Percentiles rank a stretch among this genome's conserved stretches.
These are phyloP conservation scores for Drosophila dives DNA, from an alignment of 2,888 invertebrate species.

Conservation along the genomic window DNA sequence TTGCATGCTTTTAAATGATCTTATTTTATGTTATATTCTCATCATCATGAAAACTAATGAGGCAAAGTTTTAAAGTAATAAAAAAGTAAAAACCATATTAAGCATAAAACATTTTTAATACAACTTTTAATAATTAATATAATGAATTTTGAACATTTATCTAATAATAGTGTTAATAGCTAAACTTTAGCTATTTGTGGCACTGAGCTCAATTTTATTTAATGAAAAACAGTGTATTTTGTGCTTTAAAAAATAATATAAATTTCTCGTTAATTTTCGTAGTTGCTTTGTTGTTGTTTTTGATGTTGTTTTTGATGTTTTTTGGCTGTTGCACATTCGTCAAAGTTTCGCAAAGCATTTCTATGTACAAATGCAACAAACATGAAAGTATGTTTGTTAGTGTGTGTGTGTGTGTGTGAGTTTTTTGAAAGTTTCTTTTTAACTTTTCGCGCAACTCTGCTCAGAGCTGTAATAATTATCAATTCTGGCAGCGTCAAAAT, in stretches of 20 bases:
- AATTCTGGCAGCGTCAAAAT: constrained; percentile 26
- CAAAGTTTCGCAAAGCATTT: constrained; percentile 77
- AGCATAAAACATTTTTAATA: background rate
- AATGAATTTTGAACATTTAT: background rate
- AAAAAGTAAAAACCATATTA: too few relatives aligned
- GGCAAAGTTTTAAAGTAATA: too few relatives aligned
- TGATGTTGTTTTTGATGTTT: constrained; percentile 12
- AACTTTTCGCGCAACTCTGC: constrained; percentile 40
- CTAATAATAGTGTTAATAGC: background rate
- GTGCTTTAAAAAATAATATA: background rate
- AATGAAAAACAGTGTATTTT: background rate
- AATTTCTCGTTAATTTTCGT: background rate
- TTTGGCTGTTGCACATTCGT: constrained; percentile 41
- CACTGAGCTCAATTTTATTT: background rate
- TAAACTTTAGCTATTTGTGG: background rate
- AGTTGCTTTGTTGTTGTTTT: constrained; percentile 11
- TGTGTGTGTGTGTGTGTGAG: constrained; percentile 21
- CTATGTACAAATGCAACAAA: constrained; percentile 79
- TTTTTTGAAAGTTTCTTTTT: constrained; percentile 41
- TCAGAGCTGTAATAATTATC: constrained; percentile 62
- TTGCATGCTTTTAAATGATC: background rate
- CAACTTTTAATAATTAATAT: background rate
- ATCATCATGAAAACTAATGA: background rate
- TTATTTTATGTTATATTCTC: background rate
- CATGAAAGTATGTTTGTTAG: constrained; percentile 16